Percentiles rank a stretch among this genome's conserved stretches.
These are phyloP conservation scores for Aleiodes sp. DNA, from an alignment of 1,140 invertebrate species.

Conservation along the genomic window DNA sequence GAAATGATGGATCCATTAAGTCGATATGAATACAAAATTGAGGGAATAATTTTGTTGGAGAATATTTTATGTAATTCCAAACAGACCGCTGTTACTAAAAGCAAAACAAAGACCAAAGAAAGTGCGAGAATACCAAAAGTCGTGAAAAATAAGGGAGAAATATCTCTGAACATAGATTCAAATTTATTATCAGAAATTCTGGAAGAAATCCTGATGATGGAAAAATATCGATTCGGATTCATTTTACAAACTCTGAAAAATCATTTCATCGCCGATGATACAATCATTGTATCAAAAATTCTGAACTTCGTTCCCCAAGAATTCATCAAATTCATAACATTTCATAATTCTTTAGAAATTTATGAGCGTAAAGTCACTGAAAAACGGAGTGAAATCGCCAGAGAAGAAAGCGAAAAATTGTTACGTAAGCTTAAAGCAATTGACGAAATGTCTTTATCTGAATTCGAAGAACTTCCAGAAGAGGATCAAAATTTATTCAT, in stretches of 20 bases:
- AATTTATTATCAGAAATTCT: constrained; percentile 39
- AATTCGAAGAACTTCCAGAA: constrained; percentile 45
- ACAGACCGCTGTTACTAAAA: neutral
- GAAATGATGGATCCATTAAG: constrained; percentile 41
- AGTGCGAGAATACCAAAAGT: neutral
- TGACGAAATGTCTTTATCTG: constrained; percentile 45
- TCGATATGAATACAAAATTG: constrained; percentile 47
- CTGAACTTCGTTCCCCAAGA: constrained; percentile 40
- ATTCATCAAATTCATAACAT: constrained; percentile 47
- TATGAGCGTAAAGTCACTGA: constrained; percentile 20
- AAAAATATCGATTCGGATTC: constrained; percentile 46
- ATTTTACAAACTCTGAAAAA: constrained; percentile 50
- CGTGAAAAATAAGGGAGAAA: neutral
- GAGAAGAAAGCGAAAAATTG: constrained; percentile 18
- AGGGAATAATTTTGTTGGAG: constrained; percentile 37
- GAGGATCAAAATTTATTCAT: constrained; percentile 44
- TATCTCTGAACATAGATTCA: constrained; percentile 36
- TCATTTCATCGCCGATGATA: constrained; percentile 40
- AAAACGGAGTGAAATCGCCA: constrained; percentile 6
- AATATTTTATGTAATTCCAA: constrained; percentile 16
- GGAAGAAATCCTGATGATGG: constrained; percentile 38
- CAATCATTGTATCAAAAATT: constrained; percentile 31
- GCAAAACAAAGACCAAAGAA: constrained; percentile 9
- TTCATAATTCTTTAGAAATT: constrained; percentile 42
- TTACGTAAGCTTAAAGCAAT: constrained; percentile 36